Base-by-base conservation (phyloP, 2,888 invertebrate species). In the Euclidia mi region DNA sequence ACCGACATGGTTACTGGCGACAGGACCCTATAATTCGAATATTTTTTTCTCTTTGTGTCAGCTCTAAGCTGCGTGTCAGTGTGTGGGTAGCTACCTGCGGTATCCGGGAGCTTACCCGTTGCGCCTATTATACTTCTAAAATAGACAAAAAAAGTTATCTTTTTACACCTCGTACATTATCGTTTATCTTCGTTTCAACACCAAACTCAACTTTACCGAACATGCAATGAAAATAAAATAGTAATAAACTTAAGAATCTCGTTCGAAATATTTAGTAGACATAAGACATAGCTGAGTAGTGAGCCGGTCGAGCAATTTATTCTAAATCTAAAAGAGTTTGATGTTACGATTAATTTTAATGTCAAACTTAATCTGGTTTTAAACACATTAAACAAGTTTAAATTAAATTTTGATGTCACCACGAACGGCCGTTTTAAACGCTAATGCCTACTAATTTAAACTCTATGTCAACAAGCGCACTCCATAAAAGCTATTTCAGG, bases 1-100 rank as follows among this genome's bases (percentile, higher is more conserved):
- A 49, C 61, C 20, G 20, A 40, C 38, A 38, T 17, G 44, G 31
- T 34, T 40, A 38, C 41, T 11, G 45, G 40, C 15, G 57, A 67
- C 79, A 48, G 78, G 78, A 81, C 78, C 76, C 57, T 38, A 40
- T 55, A 56, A 46, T 63, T 48, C 34, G 29, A 46, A 37, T 51
- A 41, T 70, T 51, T 77, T 79, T 79, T 78, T 75, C 72, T 73
- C 61, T 81, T 82, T 85, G 72, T 25, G 75, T 80, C 78, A 73
- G 73, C 82, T 84, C 78, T 78, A 85, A 78, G 71, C 70, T 43
- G 45, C 55, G 62, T 81, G 76, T 83, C 75, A 64, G 71, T 88
- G 92, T 91, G 87, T 89, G 92, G 48, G 90, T 85, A 75, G 78
- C 92, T 93, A 92, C 93, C 92, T 92, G 93, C 87, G 79, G 86